Percentiles rank a stretch among this genome's conserved stretches.
phyloP scores from a whole-genome alignment of 2,797 vertebrate genomes.

The Sebastes melanostomus region DNA sequence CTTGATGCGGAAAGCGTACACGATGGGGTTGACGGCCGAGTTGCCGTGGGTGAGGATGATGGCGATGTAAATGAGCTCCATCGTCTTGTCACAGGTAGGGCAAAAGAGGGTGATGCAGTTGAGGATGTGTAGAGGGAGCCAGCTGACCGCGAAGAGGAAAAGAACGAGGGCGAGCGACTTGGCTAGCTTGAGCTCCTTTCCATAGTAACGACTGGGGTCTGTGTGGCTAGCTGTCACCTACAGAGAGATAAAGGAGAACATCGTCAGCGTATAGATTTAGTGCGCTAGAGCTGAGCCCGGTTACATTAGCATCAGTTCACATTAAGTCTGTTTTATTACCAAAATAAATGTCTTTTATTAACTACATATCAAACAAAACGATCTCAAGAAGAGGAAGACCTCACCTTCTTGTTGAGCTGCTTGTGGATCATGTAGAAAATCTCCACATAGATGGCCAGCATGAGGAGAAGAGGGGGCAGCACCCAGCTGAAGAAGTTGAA shows the following conservation, averaged over 20 bases:
- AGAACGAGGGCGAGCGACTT: conserved; percentile 95
- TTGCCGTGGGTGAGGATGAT: conserved; percentile 96
- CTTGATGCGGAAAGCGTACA: conserved; percentile 97
- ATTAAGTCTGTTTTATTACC: background rate
- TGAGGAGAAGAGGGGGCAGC: conserved; percentile 92
- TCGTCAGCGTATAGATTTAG: background rate
- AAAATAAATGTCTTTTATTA: background rate
- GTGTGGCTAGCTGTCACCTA: conserved; percentile 85
- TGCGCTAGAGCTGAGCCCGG: too few species aligned
- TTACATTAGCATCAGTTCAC: background rate
- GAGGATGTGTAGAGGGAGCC: conserved; percentile 94
- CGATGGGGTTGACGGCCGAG: conserved; percentile 96
- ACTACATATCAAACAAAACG: background rate
- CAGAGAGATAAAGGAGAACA: conserved; percentile 11
- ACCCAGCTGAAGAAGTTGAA: conserved; percentile 99
- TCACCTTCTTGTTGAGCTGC: conserved; percentile 91
- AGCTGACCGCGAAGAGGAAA: conserved; percentile 93
- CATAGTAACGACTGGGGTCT: conserved; percentile 92
- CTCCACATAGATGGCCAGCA: conserved; percentile 93
- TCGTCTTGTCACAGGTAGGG: conserved; percentile 77
- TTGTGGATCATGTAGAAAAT: conserved; percentile 98
- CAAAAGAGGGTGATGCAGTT: conserved; percentile 96
- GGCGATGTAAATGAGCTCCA: conserved; percentile 87
- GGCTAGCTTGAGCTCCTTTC: conserved; percentile 95
- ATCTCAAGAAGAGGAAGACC: background rate